phyloP scores from a whole-genome alignment of 2,888 invertebrate genomes.

The Drosophila austrosaltans region DNA sequence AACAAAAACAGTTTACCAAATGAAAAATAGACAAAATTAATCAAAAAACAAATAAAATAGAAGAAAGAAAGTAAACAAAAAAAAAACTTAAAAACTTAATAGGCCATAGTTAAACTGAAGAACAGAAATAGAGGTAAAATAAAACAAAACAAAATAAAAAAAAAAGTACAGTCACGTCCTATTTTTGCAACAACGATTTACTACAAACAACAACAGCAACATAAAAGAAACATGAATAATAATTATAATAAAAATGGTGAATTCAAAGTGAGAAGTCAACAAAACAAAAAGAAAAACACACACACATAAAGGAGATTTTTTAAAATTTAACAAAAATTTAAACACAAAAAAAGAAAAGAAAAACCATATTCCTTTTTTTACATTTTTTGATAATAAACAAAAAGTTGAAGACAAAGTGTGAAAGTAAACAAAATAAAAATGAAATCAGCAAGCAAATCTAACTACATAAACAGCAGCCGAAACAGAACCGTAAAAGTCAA shows the following conservation, averaged over 20 bases:
- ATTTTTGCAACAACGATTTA: conserved; percentile 84
- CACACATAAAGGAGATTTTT: conserved; percentile 6
- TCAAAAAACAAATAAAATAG: conserved; percentile 48
- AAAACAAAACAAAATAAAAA: conserved; percentile 36
- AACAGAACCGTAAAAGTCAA: conserved; percentile 9
- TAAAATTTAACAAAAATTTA: conserved; percentile 48
- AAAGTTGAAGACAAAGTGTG: conserved; percentile 45
- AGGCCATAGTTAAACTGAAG: conserved; percentile 56
- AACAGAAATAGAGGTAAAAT: conserved; percentile 39
- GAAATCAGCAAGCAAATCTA: conserved; percentile 35
- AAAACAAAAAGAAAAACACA: not conserved
- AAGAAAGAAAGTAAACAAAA: conserved; percentile 61
- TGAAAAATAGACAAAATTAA: conserved; percentile 68
- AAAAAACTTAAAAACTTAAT: conserved; percentile 57
- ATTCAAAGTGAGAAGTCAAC: not conserved
- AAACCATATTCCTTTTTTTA: conserved; percentile 75
- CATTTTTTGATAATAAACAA: conserved; percentile 69
- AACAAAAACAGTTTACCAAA: conserved; percentile 46
- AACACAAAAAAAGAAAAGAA: conserved; percentile 26
- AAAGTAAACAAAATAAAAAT: conserved; percentile 52
- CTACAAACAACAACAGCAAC: conserved; percentile 55
- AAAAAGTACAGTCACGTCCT: conserved; percentile 83
- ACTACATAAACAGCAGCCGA: conserved; percentile 36
- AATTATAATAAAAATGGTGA: conserved; percentile 24
- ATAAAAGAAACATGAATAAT: conserved; percentile 37